Base-by-base conservation (phyloP, 2,113 vertebrate genomes). In the Microcebus griseorufus region DNA sequence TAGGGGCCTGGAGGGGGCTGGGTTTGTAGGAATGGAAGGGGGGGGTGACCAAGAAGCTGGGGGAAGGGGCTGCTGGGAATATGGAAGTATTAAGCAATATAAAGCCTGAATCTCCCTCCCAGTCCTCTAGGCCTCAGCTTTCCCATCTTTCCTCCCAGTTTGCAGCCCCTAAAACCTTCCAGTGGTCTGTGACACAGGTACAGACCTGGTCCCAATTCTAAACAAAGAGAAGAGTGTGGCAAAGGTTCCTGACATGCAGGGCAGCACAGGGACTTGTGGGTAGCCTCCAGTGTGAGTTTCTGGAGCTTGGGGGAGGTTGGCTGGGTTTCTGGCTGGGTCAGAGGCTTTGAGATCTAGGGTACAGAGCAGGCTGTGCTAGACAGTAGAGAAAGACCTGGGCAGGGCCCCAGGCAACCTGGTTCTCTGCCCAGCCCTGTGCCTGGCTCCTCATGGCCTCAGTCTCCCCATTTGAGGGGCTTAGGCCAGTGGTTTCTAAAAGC, bases 311-410 rank as follows among this genome's bases (percentile, higher is more conserved):
- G 84, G 72, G 78, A 93, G 90, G 75, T 79, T 88, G 69, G 89
- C 84, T 89, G 83, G 88, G 83, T 78, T 95, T 90, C 75, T 91
- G 94, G 96, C 84, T 94, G 88, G 96, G 96, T 97, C 93, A 97
- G 91, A 95, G 95, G 84, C 85, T 80, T 58, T 81, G 89, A 94
- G 82, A 96, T 96, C 95, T 95, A 97, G 92, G 96, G 93, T 97
- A 93, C 75, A 85, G 89, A 97, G 93, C 79, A 93, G 96, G 82
- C 95, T 70, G 62, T 95, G 94, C 96, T 92, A 67, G 88, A 96
- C 88, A 64, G 90, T 81, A 89, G 97, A 86, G 79, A 55, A 93
- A 94, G 55, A 87, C 92, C 86, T 95, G 95, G 96, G 96, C 64
- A 6, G 93, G 64, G 45, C 90, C 94, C 88, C 93, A 93, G 93